Conservation (phyloP, 37 sponge, comb jelly and placozoan species). For the Agelas oroides region DNA sequence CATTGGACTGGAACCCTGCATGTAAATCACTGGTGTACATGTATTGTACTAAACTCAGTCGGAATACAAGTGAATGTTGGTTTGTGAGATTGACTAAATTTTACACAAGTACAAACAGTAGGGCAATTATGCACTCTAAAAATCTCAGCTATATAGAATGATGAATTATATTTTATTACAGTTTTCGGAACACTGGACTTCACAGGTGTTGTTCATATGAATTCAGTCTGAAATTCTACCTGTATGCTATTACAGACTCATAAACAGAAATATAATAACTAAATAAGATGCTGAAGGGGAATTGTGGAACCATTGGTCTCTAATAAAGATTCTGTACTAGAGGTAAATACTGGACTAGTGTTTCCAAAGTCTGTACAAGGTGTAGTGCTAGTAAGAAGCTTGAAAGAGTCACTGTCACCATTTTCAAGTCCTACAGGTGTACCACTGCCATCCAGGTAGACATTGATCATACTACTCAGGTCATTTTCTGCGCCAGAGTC, state of each 20-base stretch:
- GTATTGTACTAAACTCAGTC: no score
- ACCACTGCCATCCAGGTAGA: conserved; percentile 52
- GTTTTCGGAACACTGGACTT: no score
- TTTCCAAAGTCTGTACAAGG: conserved; percentile 45
- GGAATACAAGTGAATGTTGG: no score
- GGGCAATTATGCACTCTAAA: not conserved
- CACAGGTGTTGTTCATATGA: no score
- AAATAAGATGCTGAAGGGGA: conserved; percentile 66
- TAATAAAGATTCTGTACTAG: conserved; percentile 43
- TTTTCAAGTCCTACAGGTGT: conserved; percentile 35
- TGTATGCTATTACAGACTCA: not conserved
- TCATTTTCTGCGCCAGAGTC: conserved; percentile 56
- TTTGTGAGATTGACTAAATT: no score
- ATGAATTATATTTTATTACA: not conserved
- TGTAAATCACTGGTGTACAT: no score
- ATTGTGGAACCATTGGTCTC: conserved; percentile 23
- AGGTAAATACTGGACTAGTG: conserved; percentile 7
- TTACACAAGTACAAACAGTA: not conserved
- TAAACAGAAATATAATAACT: not conserved
- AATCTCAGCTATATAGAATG: conserved; percentile 7
- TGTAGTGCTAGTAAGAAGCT: conserved; percentile 29
- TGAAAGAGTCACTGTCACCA: conserved; percentile 34
- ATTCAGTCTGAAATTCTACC: no score
- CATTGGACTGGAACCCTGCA: no score
- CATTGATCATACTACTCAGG: conserved; percentile 69